Percentiles rank a stretch among this genome's conserved stretches.
These are phyloP conservation scores for Tetrao urogallus DNA, from an alignment of 2,113 vertebrate species.

Conservation along the genomic window DNA sequence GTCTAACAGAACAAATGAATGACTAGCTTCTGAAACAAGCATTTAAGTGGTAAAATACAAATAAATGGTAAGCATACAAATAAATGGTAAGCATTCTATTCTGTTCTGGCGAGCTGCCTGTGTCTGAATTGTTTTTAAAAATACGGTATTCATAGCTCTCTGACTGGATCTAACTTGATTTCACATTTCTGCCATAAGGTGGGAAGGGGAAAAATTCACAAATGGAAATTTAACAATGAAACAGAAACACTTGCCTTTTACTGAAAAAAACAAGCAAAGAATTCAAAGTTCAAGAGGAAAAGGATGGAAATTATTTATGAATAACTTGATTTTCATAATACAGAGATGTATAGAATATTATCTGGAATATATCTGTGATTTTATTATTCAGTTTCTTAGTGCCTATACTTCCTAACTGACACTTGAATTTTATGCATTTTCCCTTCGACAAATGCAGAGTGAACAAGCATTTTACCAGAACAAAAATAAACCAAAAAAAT, in stretches of 20 bases:
- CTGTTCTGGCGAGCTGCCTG: background rate
- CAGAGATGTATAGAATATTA: background rate
- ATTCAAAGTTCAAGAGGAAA: background rate
- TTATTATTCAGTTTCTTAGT: background rate
- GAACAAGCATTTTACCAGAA: background rate
- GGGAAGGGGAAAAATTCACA: background rate
- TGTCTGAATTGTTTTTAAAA: background rate
- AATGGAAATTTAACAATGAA: background rate
- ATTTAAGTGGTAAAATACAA: background rate
- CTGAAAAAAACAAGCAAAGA: background rate
- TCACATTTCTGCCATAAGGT: background rate
- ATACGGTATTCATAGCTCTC: background rate
- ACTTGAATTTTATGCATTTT: background rate
- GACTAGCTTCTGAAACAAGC: conserved; percentile 21
- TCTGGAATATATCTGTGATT: background rate
- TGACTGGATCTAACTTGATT: background rate
- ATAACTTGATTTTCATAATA: background rate
- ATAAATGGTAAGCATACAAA: conserved; percentile 1
- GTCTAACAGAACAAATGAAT: background rate
- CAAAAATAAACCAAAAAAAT: background rate
- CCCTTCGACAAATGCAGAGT: background rate
- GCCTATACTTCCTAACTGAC: background rate
- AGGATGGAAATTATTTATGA: background rate
- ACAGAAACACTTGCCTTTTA: background rate
- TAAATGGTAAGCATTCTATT: background rate